phyloP scores from a whole-genome alignment of 2,113 vertebrate genomes.

The Cyanistes caeruleus region DNA sequence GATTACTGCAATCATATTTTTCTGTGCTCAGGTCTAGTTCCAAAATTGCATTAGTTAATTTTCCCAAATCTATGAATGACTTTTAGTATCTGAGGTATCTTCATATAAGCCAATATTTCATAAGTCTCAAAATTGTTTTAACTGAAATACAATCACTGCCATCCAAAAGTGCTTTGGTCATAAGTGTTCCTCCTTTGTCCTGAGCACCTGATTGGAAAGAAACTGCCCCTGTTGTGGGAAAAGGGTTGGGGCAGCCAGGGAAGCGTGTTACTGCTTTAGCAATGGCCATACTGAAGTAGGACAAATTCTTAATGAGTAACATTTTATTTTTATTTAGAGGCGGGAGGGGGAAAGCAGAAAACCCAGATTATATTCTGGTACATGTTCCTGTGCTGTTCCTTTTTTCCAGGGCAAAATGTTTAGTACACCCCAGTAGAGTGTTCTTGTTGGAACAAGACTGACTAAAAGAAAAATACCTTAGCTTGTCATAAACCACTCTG shows the following conservation, averaged over 20 bases:
- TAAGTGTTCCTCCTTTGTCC: not conserved
- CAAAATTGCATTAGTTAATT: not conserved
- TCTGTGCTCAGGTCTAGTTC: not conserved
- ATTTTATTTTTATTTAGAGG: not conserved
- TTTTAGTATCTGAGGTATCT: not conserved
- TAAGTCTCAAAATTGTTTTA: not conserved
- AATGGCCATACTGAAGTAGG: not conserved
- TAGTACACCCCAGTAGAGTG: not conserved
- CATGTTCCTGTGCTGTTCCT: not conserved
- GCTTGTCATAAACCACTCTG: not conserved
- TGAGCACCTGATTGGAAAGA: not conserved
- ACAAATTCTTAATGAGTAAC: not conserved
- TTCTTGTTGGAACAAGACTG: not conserved
- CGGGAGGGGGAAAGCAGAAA: not conserved
- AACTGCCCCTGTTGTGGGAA: not conserved
- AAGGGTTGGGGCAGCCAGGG: not conserved
- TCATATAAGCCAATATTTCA: not conserved
- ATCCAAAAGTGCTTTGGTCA: not conserved
- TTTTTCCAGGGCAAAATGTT: not conserved
- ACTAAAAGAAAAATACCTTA: not conserved
- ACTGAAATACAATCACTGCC: not conserved
- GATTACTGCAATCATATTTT: not conserved
- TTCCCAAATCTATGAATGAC: not conserved
- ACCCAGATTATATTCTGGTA: not conserved
- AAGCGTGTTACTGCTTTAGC: not conserved